phyloP scores from a whole-genome alignment of 2,797 vertebrate species.

The Merluccius polli region DNA sequence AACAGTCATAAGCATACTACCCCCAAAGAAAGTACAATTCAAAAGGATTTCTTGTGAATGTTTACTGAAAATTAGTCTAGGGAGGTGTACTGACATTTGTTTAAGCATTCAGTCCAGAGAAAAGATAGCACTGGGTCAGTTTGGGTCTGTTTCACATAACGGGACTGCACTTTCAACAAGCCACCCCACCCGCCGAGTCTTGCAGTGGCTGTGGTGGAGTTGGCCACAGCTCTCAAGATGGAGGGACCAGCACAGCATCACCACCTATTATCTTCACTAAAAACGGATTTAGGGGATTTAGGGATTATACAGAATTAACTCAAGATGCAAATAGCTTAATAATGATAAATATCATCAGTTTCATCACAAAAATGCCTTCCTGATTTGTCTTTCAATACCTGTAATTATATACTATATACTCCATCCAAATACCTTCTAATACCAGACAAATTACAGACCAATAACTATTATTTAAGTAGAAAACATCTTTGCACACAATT shows the following conservation, averaged over 20 bases:
- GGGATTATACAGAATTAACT: too few species aligned
- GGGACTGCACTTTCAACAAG: background rate
- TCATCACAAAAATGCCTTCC: background rate
- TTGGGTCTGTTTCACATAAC: background rate
- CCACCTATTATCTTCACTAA: background rate
- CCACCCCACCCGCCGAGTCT: background rate
- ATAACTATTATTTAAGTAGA: background rate
- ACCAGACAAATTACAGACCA: too few species aligned
- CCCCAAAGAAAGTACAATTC: background rate
- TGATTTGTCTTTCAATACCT: background rate
- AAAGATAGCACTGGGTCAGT: background rate
- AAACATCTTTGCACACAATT: background rate
- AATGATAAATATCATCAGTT: background rate
- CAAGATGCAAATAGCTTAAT: too few species aligned
- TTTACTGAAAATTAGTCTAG: background rate
- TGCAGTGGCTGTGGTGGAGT: background rate
- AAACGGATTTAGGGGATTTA: background rate
- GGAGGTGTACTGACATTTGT: too few species aligned
- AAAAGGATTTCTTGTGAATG: background rate
- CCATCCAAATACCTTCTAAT: too few species aligned
- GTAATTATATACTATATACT: too few species aligned
- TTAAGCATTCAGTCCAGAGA: too few species aligned
- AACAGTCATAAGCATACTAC: background rate
- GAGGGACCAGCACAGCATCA: background rate
- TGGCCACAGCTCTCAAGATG: background rate